These are phyloP conservation scores for Bombyx mandarina DNA, from an alignment of 1,140 invertebrate species.

Conservation along the genomic window DNA sequence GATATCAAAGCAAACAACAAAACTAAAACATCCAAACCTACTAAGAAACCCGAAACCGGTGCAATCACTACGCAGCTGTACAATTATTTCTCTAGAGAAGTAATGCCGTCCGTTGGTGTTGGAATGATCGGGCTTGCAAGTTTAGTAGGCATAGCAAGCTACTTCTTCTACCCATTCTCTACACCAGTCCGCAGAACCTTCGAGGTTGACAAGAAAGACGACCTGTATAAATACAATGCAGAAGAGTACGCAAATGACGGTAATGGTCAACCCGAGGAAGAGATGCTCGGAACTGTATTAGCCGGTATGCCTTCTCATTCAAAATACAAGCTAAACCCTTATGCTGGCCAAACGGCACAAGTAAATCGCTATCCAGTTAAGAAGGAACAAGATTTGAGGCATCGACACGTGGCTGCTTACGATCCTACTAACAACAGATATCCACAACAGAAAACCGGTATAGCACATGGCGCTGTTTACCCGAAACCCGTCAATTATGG, in stretches of 20 bases:
- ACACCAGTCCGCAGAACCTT: constrained; percentile 77
- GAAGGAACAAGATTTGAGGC: constrained; percentile 63
- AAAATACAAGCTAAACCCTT: constrained; percentile 62
- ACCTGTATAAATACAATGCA: constrained; percentile 76
- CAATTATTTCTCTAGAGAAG: constrained; percentile 82
- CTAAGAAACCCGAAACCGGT: constrained; percentile 57
- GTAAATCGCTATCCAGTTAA: constrained; percentile 53
- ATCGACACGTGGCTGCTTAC: constrained; percentile 57
- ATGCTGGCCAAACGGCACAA: constrained; percentile 54
- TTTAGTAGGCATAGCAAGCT: constrained; percentile 79
- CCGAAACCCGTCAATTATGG: constrained; percentile 54
- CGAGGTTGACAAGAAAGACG: constrained; percentile 74
- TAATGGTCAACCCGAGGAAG: constrained; percentile 79
- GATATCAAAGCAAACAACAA: constrained; percentile 64
- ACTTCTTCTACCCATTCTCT: constrained; percentile 82
- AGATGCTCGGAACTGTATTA: constrained; percentile 80
- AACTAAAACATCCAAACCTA: constrained; percentile 45
- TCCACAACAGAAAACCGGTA: constrained; percentile 63
- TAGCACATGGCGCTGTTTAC: constrained; percentile 64
- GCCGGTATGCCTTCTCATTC: constrained; percentile 77
- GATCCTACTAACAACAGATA: constrained; percentile 52
- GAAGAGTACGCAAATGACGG: constrained; percentile 75
- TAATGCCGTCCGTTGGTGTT: constrained; percentile 84
- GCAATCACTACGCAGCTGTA: constrained; percentile 81
- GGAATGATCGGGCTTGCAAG: constrained; percentile 81